Conservation (phyloP, 2,888 invertebrate genomes). For the Cryptophagus acutangulus region DNA sequence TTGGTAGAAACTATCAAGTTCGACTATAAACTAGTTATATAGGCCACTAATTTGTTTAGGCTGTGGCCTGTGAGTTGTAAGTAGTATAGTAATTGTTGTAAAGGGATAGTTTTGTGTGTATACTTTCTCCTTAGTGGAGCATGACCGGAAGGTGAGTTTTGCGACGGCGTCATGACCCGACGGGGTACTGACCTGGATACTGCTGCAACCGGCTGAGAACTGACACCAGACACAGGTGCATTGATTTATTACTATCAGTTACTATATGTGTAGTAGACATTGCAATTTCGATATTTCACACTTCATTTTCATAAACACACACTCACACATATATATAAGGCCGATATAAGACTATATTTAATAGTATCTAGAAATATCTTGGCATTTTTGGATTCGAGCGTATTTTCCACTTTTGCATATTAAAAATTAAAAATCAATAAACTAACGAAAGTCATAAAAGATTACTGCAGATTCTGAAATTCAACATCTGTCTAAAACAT, state of each 20-base stretch:
- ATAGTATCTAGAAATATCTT: no score
- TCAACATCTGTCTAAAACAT: no score
- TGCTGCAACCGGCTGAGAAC: conserved; percentile 31
- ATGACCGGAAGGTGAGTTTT: conserved; percentile 29
- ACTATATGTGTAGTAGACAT: conserved; percentile 37
- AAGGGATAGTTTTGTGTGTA: conserved; percentile 13
- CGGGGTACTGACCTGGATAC: conserved; percentile 46
- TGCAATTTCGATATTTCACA: no score
- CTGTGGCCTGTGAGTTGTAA: conserved; percentile 10
- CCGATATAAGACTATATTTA: no score
- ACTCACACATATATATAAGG: no score
- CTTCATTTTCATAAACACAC: no score
- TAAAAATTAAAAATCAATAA: neutral
- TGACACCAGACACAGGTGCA: conserved; percentile 44
- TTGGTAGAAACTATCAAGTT: no score
- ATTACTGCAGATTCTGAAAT: no score
- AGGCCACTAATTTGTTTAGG: conserved; percentile 1
- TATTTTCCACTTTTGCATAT: neutral
- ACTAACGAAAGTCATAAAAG: no score
- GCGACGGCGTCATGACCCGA: conserved; percentile 42
- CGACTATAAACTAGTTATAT: no score
- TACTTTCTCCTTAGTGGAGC: conserved; percentile 23
- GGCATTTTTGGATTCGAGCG: neutral
- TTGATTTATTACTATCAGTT: conserved; percentile 41
- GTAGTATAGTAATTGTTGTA: conserved; percentile 8